These are phyloP conservation scores for Macaria notata DNA, from an alignment of 2,888 invertebrate species.

Conservation along the genomic window DNA sequence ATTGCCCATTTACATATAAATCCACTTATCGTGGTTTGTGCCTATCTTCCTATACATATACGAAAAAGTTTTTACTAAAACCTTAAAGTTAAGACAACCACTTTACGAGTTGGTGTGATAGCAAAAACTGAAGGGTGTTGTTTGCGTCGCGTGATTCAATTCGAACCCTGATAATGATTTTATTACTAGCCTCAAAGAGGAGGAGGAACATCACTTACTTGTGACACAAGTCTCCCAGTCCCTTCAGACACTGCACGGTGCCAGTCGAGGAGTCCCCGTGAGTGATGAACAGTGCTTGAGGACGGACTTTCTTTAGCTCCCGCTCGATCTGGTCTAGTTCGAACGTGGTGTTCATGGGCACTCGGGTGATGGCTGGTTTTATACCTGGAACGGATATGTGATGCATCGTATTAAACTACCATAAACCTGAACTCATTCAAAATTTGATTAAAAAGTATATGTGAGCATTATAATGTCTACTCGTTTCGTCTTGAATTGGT, in stretches of 20 bases:
- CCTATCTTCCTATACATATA: no score
- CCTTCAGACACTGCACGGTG: conserved; percentile 89
- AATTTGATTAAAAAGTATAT: no score
- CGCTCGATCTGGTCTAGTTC: conserved; percentile 84
- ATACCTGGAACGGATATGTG: no score
- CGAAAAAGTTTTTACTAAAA: background rate
- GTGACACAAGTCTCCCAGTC: conserved; percentile 90
- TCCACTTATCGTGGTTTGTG: no score
- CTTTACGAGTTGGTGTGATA: conserved; percentile 14
- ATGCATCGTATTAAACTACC: no score
- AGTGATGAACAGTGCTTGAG: conserved; percentile 89
- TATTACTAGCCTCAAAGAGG: no score
- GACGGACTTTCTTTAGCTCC: conserved; percentile 84
- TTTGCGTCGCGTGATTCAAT: conserved; percentile 21
- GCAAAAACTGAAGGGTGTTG: conserved; percentile 16
- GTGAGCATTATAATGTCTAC: no score
- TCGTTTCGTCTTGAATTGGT: no score
- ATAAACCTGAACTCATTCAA: no score
- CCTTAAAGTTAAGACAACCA: conserved; percentile 7
- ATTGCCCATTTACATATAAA: no score
- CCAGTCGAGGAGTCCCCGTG: conserved; percentile 96
- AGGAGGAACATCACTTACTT: no score
- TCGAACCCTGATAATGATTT: conserved; percentile 30
- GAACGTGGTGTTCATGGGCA: conserved; percentile 74
- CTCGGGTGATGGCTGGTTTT: conserved; percentile 51